Evolutionary conservation across 2,888 invertebrate species (phyloP).

Genomic region (Desoria tigrina): DNA sequence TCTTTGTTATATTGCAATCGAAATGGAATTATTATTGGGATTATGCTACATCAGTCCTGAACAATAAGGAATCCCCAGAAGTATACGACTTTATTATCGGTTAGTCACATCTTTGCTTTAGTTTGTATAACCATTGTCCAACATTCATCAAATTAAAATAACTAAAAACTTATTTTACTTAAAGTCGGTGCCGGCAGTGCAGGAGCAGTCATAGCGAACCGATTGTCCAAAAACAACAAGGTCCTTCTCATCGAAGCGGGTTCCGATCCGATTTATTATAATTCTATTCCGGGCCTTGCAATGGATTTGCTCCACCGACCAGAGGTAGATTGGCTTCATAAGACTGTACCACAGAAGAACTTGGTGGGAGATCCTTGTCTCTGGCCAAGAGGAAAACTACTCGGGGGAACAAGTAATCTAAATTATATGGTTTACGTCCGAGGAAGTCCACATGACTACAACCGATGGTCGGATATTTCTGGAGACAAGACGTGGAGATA

Average conservation of each 20-base stretch:
- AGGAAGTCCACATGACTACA: constrained; percentile 67
- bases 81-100: constrained; percentile 49
- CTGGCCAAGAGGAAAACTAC: constrained; percentile 70
- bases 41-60: constrained; percentile 25
- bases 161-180: too few species aligned
- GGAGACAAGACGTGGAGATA: constrained; percentile 41
- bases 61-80: constrained; percentile 19
- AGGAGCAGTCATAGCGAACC: constrained; percentile 67
- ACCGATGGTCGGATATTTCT: constrained; percentile 42
- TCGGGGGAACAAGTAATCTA: constrained; percentile 73
- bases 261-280: constrained; percentile 58
- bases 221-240: constrained; percentile 58
- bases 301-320: constrained; percentile 17
- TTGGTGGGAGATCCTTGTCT: constrained; percentile 47
- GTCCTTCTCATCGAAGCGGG: constrained; percentile 73
- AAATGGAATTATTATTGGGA: constrained; percentile 44
- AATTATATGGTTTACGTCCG: constrained; percentile 74
- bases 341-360: constrained; percentile 48
- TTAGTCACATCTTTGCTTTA: too few species aligned
- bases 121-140: not conserved
- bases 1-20: constrained; percentile 34
- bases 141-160: not conserved
- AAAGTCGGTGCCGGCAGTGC: constrained; percentile 41
- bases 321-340: constrained; percentile 43
- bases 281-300: constrained; percentile 35